Evolutionary conservation across 2,113 vertebrate species (phyloP).

Genomic region (Melanostigma gelatinosum): DNA sequence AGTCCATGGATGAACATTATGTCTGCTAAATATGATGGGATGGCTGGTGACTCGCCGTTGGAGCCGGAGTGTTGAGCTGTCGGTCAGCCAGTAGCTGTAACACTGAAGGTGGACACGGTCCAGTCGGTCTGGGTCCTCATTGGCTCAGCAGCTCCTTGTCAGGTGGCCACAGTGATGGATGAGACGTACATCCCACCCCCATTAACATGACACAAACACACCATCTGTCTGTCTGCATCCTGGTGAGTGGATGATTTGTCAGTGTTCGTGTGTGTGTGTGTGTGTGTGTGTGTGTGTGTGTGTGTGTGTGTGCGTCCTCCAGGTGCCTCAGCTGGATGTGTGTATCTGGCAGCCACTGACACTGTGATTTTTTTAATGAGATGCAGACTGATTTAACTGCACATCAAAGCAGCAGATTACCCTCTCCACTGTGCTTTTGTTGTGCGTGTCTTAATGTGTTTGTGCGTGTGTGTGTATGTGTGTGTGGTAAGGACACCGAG

Average conservation of each 20-base stretch:
- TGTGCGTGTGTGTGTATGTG: background rate
- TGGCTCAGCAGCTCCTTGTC: slow-evolving; percentile 24
- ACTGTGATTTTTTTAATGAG: slow-evolving; percentile 48
- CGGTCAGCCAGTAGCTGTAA: slow-evolving; percentile 24
- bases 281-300: slow-evolving; percentile 29
- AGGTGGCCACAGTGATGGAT: slow-evolving; percentile 33
- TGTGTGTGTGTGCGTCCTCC: slow-evolving; percentile 20
- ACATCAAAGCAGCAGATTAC: slow-evolving; percentile 63
- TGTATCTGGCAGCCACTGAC: slow-evolving; percentile 43
- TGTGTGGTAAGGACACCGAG: slow-evolving; percentile 10
- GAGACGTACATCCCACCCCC: slow-evolving; percentile 7
- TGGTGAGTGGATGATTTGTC: slow-evolving; percentile 17
- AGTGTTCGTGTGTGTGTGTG: slow-evolving; percentile 13
- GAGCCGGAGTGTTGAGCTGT: slow-evolving; percentile 19
- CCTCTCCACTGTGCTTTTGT: slow-evolving; percentile 16
- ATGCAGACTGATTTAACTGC: slow-evolving; percentile 65
- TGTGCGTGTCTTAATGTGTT: background rate
- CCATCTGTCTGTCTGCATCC: slow-evolving; percentile 61
- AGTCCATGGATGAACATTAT: too few relatives aligned
- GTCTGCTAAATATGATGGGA: too few relatives aligned
- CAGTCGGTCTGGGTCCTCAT: slow-evolving; percentile 42
- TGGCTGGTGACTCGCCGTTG: background rate
- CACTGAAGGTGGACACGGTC: slow-evolving; percentile 42
- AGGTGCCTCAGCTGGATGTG: slow-evolving; percentile 48
- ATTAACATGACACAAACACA: slow-evolving; percentile 42